A percentile compares a stretch with the other conserved stretches of the same genome.
phyloP scores from a whole-genome alignment of 2,888 invertebrate genomes.

The Diaperis boleti region DNA sequence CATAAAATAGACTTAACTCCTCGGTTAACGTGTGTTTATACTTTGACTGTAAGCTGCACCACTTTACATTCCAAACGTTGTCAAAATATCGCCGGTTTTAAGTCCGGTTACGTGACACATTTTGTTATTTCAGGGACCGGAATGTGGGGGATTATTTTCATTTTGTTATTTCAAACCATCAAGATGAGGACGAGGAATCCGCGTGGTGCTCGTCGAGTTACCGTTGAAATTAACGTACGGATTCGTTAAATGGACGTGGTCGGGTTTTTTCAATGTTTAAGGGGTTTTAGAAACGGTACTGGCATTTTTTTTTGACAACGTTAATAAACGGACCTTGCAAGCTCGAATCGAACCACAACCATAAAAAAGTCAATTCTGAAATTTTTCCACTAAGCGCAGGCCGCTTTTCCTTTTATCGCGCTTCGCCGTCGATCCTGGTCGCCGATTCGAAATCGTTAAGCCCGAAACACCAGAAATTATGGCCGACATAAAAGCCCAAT shows the following conservation, averaged over 20 bases:
- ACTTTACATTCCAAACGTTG: slow-evolving; percentile 22
- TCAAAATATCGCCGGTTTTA: slow-evolving; percentile 9
- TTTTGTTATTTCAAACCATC: neutral
- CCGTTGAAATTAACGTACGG: too few species aligned
- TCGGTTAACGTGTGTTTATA: slow-evolving; percentile 20
- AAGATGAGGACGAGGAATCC: neutral
- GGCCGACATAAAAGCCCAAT: neutral
- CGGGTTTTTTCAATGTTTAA: too few species aligned
- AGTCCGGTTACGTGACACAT: slow-evolving; percentile 10
- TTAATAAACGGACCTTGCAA: too few species aligned
- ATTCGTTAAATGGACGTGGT: too few species aligned
- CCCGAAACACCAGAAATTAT: neutral
- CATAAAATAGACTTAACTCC: slow-evolving; percentile 44
- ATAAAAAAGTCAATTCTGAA: too few species aligned
- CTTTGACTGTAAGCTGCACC: slow-evolving; percentile 15
- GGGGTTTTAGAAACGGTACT: too few species aligned
- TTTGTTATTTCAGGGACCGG: neutral
- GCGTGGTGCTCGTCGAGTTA: too few species aligned
- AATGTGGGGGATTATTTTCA: slow-evolving; percentile 1
- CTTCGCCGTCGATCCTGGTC: neutral
- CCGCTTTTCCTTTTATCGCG: neutral
- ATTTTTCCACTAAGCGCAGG: too few species aligned
- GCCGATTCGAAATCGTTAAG: too few species aligned
- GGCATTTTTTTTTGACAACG: too few species aligned
- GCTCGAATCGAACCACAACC: too few species aligned